These are phyloP conservation scores for Stigmatopora nigra DNA, from an alignment of 2,113 vertebrate genomes.

Conservation along the genomic window DNA sequence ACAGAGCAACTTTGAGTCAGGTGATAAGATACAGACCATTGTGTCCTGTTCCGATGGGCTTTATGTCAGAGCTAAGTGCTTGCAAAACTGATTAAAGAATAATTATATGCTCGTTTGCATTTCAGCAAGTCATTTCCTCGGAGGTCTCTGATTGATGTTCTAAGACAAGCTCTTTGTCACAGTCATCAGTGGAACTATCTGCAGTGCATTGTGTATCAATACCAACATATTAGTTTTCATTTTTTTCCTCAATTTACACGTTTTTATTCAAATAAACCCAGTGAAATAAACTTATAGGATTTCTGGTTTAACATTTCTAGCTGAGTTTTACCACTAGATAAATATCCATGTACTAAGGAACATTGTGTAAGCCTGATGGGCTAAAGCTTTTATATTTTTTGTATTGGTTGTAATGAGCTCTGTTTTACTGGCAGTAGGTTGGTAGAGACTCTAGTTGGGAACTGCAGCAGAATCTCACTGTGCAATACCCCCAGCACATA, in stretches of 20 bases:
- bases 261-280: neutral
- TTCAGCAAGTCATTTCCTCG: conserved; percentile 6
- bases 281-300: neutral
- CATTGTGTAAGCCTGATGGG: conserved; percentile 12
- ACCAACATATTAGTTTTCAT: neutral
- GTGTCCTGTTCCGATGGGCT: conserved; percentile 5
- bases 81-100: conserved; percentile 35
- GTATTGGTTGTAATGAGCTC: conserved; percentile 41
- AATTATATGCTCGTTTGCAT: conserved; percentile 32
- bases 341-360: neutral
- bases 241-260: neutral
- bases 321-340: neutral
- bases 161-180: neutral
- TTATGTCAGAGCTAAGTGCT: conserved; percentile 10
- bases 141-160: conserved; percentile 5
- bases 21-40: neutral
- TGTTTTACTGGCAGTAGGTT: conserved; percentile 50
- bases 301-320: neutral
- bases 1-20: neutral
- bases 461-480: conserved; percentile 30
- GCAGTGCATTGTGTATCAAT: neutral
- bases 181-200: conserved; percentile 1
- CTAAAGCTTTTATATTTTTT: conserved; percentile 12
- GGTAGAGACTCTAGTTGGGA: conserved; percentile 57
- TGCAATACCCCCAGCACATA: conserved; percentile 5